phyloP scores from a whole-genome alignment of 2,797 vertebrate species.

The Amblyopsis hoosieri region DNA sequence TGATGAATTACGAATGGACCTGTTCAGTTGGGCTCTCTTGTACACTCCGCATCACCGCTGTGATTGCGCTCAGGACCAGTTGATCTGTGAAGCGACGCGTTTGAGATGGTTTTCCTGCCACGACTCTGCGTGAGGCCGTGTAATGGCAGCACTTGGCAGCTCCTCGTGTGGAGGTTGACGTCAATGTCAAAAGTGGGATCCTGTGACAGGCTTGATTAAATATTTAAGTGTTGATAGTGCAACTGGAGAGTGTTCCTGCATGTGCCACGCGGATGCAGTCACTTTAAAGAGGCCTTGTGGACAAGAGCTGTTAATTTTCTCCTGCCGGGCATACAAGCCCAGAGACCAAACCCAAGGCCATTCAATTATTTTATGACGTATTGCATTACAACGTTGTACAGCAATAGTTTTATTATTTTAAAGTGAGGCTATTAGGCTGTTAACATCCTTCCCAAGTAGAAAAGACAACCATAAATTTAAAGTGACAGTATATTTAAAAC shows the following conservation, averaged over 20 bases:
- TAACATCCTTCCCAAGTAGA: slow-evolving; percentile 9
- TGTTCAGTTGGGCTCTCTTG: slow-evolving; percentile 15
- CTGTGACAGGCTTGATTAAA: slow-evolving; percentile 74
- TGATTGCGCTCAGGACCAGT: slow-evolving; percentile 27
- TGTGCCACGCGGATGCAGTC: slow-evolving; percentile 46
- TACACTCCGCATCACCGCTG: slow-evolving; percentile 10
- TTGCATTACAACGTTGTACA: not conserved
- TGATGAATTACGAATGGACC: slow-evolving; percentile 26
- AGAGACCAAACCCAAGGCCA: slow-evolving; percentile 15
- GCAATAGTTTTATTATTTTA: not conserved
- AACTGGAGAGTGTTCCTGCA: slow-evolving; percentile 63
- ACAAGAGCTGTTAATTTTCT: slow-evolving; percentile 74
- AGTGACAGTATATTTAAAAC: slow-evolving; percentile 4
- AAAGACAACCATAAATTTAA: slow-evolving; percentile 13
- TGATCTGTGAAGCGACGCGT: slow-evolving; percentile 44
- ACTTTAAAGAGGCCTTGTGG: slow-evolving; percentile 71
- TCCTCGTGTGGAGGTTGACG: slow-evolving; percentile 59
- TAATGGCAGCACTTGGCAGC: slow-evolving; percentile 60
- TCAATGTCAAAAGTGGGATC: slow-evolving; percentile 77
- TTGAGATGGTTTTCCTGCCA: slow-evolving; percentile 26
- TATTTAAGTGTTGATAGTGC: slow-evolving; percentile 76
- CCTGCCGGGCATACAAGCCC: slow-evolving; percentile 37
- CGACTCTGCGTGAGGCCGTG: slow-evolving; percentile 18
- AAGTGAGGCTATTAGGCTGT: not conserved
- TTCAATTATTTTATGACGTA: slow-evolving; percentile 18